These are phyloP conservation scores for Pseudococcus jackbeardsleyi DNA, from an alignment of 2,888 invertebrate genomes.

Conservation along the genomic window DNA sequence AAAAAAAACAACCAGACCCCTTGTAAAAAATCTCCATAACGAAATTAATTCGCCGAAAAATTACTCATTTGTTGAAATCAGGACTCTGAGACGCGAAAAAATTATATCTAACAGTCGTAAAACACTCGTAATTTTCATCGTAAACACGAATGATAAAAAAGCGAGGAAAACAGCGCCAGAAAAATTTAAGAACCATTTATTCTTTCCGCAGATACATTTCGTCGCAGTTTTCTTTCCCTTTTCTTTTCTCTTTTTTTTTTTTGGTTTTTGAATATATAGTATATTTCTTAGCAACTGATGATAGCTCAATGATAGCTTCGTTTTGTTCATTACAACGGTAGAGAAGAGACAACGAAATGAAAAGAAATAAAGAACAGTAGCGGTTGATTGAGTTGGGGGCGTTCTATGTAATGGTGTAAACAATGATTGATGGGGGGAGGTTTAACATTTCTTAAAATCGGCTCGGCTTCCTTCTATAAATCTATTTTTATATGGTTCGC, in stretches of 20 bases:
- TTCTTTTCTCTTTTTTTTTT: background rate
- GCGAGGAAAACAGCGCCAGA: background rate
- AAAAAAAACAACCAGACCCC: background rate
- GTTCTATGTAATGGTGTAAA: constrained; percentile 36
- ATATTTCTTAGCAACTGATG: constrained; percentile 12
- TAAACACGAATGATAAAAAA: background rate
- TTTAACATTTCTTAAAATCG: constrained; percentile 58
- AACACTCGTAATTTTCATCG: background rate
- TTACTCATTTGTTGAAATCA: constrained; percentile 6
- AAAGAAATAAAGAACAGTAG: constrained; percentile 53
- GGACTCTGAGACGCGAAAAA: background rate
- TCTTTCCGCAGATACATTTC: background rate
- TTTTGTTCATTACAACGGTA: background rate
- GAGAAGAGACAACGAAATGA: constrained; percentile 42
- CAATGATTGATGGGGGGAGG: constrained; percentile 63
- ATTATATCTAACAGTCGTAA: background rate
- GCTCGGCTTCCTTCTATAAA: constrained; percentile 57
- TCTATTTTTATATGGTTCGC: constrained; percentile 60
- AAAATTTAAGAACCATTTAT: constrained; percentile 49
- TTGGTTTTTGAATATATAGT: constrained; percentile 25
- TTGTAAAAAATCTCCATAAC: background rate
- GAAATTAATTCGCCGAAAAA: background rate
- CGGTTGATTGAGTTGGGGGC: constrained; percentile 61
- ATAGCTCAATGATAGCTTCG: constrained; percentile 36
- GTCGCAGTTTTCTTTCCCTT: constrained; percentile 7